Evolutionary conservation across 1,140 invertebrate species (phyloP), one percentile per base, ranked within the genome.

Genomic region (Drosophila lacteicornis): DNA sequence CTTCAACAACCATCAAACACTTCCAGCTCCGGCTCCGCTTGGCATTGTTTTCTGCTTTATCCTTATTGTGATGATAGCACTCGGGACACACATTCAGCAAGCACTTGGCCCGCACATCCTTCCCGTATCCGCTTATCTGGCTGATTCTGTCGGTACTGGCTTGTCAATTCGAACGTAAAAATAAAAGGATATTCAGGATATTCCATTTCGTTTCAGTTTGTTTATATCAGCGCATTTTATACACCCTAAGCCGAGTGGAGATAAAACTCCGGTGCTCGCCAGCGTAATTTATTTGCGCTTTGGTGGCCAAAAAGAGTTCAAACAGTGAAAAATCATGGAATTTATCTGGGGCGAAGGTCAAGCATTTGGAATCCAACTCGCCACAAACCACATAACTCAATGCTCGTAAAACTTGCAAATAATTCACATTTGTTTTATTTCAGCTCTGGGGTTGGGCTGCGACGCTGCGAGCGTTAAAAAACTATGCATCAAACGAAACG

Each of bases 391-490:
- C 70, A 84, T 83, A 83, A 78, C 69, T 88, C 80, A 79, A 86
- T 57, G 80, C 80, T 88, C 84, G 78, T 88, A 87, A 87, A 87
- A 87, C 81, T 78, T 88, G 84, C 80, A 74, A 83, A 88, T 83
- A 83, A 62, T 83, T 87, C 59, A 62, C 45, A 69, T 80, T 82
- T 66, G 40, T 70, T 68, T 68, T 55, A 55, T 70, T 68, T 30
- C 40, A 46, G 61, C 47, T 53, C 11, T 27, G 40, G 61, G 61
- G 58, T 46, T 46, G 62, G 60, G 15, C 30, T 11, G 38, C 9
- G 36, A 46, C 25, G 71, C 65, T 70, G 62, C 73, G 51, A 69
- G 80, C 69, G 42, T 61, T 66, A 82, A 78, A 60, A 79, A 84
- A 90, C 81, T 82, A 71, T 90, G 75, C 78, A 81, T 90, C 85